Evolutionary conservation across 2,888 invertebrate species (phyloP).

Genomic region (Salpingus planirostris): DNA sequence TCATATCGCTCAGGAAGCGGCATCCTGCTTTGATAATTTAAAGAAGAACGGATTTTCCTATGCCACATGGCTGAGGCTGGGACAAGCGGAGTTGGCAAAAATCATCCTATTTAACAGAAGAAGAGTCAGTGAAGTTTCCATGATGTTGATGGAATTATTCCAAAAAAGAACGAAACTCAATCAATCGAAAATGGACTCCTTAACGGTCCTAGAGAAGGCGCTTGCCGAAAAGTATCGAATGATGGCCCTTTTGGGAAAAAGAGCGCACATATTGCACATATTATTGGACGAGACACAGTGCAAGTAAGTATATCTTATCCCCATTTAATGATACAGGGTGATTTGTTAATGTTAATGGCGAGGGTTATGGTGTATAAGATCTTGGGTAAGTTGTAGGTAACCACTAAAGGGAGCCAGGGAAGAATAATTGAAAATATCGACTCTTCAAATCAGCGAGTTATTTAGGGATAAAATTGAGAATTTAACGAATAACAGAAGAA

Average conservation of each 20-base stretch:
- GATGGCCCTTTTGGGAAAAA: neutral
- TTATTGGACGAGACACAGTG: neutral
- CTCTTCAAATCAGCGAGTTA: no score
- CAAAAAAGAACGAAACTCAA: neutral
- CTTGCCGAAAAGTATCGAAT: neutral
- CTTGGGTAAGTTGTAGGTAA: no score
- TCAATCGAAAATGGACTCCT: neutral
- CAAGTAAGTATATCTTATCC: neutral
- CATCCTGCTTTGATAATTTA: neutral
- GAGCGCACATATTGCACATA: neutral
- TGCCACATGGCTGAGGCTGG: neutral
- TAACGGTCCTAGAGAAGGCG: neutral
- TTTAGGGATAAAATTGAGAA: no score
- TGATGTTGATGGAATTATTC: neutral
- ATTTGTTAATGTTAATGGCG: no score
- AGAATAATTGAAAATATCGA: no score
- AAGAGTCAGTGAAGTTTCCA: neutral
- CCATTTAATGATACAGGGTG: neutral
- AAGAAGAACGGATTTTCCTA: neutral
- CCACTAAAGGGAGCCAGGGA: no score
- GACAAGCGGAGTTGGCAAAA: constrained; percentile 1
- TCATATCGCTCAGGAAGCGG: neutral
- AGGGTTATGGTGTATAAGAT: no score
- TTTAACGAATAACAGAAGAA: no score
- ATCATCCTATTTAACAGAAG: neutral